Evolutionary conservation across 2,888 invertebrate genomes (phyloP).

Genomic region (Drosophila aldrichi): DNA sequence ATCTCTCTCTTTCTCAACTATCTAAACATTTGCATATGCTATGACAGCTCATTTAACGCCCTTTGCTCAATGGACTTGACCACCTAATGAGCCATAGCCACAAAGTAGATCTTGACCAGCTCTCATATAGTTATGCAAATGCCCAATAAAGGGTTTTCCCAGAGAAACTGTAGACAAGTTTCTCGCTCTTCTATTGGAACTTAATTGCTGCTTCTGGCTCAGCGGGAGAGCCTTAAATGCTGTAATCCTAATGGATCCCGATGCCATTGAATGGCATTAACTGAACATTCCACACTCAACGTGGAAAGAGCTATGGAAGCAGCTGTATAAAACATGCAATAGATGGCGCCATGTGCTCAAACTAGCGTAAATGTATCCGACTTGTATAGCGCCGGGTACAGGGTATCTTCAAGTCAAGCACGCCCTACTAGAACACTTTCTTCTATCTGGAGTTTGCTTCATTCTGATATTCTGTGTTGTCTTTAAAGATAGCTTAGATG

Average conservation of each 20-base stretch:
- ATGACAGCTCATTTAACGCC: slow-evolving; percentile 78
- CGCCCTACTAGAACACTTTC: not conserved
- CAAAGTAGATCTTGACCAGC: slow-evolving; percentile 2
- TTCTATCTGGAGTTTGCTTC: not conserved
- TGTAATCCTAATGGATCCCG: not conserved
- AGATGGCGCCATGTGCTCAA: no score
- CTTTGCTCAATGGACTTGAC: slow-evolving; percentile 13
- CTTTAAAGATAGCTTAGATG: not conserved
- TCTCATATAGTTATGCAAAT: slow-evolving; percentile 6
- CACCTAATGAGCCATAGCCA: slow-evolving; percentile 43
- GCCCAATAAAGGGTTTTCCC: slow-evolving; percentile 2
- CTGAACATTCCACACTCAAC: no score
- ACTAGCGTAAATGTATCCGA: no score
- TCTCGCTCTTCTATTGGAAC: not conserved
- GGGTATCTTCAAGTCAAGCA: not conserved
- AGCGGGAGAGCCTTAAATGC: not conserved
- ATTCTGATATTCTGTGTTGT: not conserved
- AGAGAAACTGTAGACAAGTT: slow-evolving; percentile 24
- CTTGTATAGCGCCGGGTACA: not conserved
- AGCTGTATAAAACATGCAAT: not conserved
- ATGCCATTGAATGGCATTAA: not conserved
- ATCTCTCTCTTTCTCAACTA: not conserved
- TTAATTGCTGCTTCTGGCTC: not conserved
- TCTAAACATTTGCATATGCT: slow-evolving; percentile 56
- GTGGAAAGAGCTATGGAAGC: no score